A percentile compares a stretch with the other conserved stretches of the same genome.
phyloP scores from a whole-genome alignment of 2,888 invertebrate genomes.

The Maniola hyperantus region DNA sequence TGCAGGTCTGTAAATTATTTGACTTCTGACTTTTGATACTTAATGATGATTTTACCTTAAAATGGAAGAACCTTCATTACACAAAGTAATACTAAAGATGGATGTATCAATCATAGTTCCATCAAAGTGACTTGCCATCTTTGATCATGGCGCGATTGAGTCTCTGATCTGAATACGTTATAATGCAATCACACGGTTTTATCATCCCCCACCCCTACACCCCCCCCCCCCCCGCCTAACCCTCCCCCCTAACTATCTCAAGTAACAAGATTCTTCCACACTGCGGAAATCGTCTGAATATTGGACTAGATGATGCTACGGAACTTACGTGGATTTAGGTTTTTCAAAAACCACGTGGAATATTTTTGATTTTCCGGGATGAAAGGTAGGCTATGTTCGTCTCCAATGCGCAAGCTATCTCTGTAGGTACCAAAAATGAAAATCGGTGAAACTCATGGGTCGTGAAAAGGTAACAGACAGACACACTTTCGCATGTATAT shows the following conservation, averaged over 20 bases:
- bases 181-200: conserved; percentile 39
- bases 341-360: too few species aligned
- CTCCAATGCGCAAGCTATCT: too few species aligned
- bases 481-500: too few species aligned
- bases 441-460: too few species aligned
- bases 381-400: too few species aligned
- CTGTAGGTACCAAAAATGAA: too few species aligned
- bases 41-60: not conserved
- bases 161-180: conserved; percentile 39
- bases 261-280: conserved; percentile 9
- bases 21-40: too few species aligned
- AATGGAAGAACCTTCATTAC: not conserved
- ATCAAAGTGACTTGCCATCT: not conserved
- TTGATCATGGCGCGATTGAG: conserved; percentile 19
- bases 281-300: conserved; percentile 8
- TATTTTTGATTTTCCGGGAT: too few species aligned
- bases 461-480: too few species aligned
- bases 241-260: not conserved
- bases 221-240: not conserved
- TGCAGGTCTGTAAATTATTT: too few species aligned
- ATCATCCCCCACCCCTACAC: not conserved
- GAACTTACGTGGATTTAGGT: too few species aligned
- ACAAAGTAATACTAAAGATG: conserved; percentile 1
- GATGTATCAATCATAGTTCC: conserved; percentile 12
- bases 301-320: not conserved